These are phyloP conservation scores for Lasioglossum lativentre DNA, from an alignment of 2,888 invertebrate genomes.

Conservation along the genomic window DNA sequence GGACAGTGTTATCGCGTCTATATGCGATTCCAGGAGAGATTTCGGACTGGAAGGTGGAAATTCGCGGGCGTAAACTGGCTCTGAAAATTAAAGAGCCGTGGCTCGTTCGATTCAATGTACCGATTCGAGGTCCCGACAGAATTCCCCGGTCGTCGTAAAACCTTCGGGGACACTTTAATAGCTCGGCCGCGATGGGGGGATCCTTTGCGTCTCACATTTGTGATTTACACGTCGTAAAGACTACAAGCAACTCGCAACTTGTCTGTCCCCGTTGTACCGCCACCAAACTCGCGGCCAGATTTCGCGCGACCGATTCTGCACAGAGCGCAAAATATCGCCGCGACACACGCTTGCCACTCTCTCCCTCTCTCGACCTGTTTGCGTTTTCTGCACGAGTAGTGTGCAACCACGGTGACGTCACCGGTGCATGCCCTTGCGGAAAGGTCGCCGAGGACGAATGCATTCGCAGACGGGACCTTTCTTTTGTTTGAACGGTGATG, in stretches of 20 bases:
- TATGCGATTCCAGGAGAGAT: background rate
- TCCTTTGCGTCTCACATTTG: conserved; percentile 67
- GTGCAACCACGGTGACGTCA: conserved; percentile 60
- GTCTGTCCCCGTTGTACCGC: conserved; percentile 26
- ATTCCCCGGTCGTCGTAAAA: conserved; percentile 62
- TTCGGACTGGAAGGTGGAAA: background rate
- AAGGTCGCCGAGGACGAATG: conserved; percentile 41
- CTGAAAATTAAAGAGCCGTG: conserved; percentile 41
- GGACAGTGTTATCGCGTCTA: background rate
- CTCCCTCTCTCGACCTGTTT: conserved; percentile 37
- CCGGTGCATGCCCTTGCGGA: conserved; percentile 51
- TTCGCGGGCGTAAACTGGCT: conserved; percentile 8
- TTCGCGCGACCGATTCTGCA: conserved; percentile 49
- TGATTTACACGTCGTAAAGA: conserved; percentile 78
- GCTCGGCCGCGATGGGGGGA: conserved; percentile 47
- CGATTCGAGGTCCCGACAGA: conserved; percentile 37
- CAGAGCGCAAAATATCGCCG: background rate
- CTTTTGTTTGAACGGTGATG: background rate
- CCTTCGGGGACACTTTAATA: conserved; percentile 66
- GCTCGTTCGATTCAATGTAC: conserved; percentile 44
- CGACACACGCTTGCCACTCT: background rate
- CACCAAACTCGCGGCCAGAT: conserved; percentile 42
- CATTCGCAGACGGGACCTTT: background rate
- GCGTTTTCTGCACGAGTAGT: conserved; percentile 43
- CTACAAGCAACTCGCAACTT: conserved; percentile 44